phyloP scores from a whole-genome alignment of 2,113 vertebrate genomes.

The Indicator maculatus region DNA sequence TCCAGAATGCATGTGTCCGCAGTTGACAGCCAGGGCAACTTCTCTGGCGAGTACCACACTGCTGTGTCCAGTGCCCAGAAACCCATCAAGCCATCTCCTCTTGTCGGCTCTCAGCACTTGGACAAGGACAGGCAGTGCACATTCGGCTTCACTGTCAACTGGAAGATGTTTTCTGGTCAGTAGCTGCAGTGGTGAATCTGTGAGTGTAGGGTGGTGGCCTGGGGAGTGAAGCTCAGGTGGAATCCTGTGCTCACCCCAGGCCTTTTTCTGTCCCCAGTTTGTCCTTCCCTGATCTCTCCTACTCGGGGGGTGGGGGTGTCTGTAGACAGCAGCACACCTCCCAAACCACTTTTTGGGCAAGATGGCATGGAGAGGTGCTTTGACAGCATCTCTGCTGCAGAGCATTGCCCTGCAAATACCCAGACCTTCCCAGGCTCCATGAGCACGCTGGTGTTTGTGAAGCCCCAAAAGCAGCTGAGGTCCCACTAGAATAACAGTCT shows the following conservation, averaged over 20 bases:
- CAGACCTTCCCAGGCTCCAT: fast-evolving
- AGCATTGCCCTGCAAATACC: background rate
- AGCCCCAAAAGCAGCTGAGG: background rate
- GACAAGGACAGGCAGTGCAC: background rate
- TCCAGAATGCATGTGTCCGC: fast-evolving
- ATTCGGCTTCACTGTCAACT: background rate
- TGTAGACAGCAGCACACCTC: background rate
- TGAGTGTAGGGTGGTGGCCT: too few relatives aligned
- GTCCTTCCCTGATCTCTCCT: background rate
- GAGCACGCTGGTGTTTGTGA: background rate
- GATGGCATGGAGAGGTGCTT: fast-evolving
- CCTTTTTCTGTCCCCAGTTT: background rate
- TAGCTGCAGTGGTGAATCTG: fast-evolving
- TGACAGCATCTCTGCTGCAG: background rate
- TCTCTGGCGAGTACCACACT: background rate
- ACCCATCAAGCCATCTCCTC: background rate
- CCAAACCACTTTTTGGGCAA: background rate
- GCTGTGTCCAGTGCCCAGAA: fast-evolving
- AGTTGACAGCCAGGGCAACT: fast-evolving
- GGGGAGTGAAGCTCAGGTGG: background rate
- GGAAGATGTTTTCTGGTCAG: slow-evolving; percentile 31
- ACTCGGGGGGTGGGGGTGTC: background rate
- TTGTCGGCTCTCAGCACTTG: background rate
- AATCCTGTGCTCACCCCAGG: too few relatives aligned
- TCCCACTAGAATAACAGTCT: background rate